Evolutionary conservation across 2,888 invertebrate genomes (phyloP), one percentile per base, ranked within the genome.

Genomic region (Anthophora plumipes): DNA sequence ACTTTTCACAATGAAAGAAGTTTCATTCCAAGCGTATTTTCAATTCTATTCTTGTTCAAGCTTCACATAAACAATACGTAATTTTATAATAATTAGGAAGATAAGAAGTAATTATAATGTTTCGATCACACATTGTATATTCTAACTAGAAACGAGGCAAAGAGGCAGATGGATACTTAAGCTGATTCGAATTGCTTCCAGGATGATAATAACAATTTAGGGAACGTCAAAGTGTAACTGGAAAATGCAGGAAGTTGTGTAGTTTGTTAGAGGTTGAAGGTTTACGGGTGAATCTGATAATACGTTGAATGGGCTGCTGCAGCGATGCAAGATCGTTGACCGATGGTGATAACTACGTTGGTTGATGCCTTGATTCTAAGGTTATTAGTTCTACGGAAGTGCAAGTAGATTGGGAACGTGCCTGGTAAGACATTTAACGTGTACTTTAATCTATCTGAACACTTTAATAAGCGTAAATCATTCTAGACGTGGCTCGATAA

Each of bases 121-220:
- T n/a, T n/a, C n/a, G n/a, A n/a, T n/a, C n/a, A n/a, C n/a, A n/a
- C n/a, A n/a, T n/a, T n/a, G n/a, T n/a, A n/a, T n/a, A n/a, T n/a
- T n/a, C n/a, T n/a, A n/a, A n/a, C n/a, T n/a, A n/a, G n/a, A n/a
- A n/a, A n/a, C 31, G 2, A 20, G 37, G 22, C 9, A 25, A 3
- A 1, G 17, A 22, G 39, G 14, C 14, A 6, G 14, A 5, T 31
- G 17, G 22, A 5, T 66, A 14, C 39, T 66, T 66, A 66, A 39
- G 39, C 17, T 22, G 52, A 52, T 52, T 66, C 52, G 39, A 17
- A 66, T 66, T 52, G 50, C 66, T 52, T 52, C 11, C 17, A 11
- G 52, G 17, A 3, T 4, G 66, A 39, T 52, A 52, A 22, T 17
- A 66, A 14, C 22, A 9, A 66, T 11, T 52, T 52, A 22, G 39